Base-by-base conservation (phyloP, 2,797 vertebrate genomes). In the Diglossa cyanea region DNA sequence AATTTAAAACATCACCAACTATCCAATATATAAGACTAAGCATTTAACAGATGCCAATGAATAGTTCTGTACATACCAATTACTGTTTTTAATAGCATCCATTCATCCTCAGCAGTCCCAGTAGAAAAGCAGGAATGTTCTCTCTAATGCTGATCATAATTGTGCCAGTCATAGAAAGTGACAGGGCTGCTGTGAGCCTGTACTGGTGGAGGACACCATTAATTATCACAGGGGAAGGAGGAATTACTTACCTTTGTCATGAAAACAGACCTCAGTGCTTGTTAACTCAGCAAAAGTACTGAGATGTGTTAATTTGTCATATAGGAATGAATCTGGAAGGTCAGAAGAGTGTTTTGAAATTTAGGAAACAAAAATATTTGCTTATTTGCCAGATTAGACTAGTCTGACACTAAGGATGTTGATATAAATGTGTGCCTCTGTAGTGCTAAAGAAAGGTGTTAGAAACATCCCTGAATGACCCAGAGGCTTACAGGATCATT, bases 191-290 rank as follows among this genome's bases (percentile, higher is more conserved):
- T 70, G 51, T 60, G 81, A 94, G 81, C 67, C 63, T 5, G 0
- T 50, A 25, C 40, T 60, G 47, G 44, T 81, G 23, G 57, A 88
- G 51, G 62, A 78, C 88, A 68, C 80, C 45, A 57, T 83, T 88
- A 79, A 89, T 91, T 94, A 92, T 66, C 94, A 67, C 89, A 79
- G 91, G 53, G 33, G 67, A 93, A 90, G 51, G 31, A 86, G 39
- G 58, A 91, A 62, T n/a, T 6, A 82, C 73, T 86, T 93, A 33
- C 58, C 25, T 88, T 81, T 63, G 55, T 42, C 74, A 92, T 40
- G 68, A 86, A 90, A 88, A 9, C 48, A 88, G 86, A 72, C 23
- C 42, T 66, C 40, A 51, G 23, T 28, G 58, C 33, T 89, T 73
- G 23, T 82, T 84, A 95, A 88, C 40, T 76, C n/a, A 60, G 35